Base-by-base conservation (phyloP, 2,888 invertebrate genomes). In the Drosophila robusta region DNA sequence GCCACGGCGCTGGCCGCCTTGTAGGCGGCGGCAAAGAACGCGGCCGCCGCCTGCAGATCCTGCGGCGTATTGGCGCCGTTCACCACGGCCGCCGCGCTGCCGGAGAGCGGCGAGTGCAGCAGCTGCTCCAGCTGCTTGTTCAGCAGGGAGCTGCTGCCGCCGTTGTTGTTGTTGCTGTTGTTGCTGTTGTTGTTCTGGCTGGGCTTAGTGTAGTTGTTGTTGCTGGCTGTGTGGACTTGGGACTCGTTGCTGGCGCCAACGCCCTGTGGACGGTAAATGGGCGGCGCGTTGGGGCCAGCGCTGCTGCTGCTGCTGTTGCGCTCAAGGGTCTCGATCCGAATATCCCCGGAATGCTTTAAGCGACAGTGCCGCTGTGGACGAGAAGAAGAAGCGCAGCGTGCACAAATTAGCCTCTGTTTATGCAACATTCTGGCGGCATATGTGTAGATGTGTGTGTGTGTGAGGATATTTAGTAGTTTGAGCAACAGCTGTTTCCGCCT, bases 331-430 rank as follows among this genome's bases (percentile, higher is more conserved):
- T 94, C 93, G 75, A 96, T 95, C 91, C 95, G 94, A 86, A 96
- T 95, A 83, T 95, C 94, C 80, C 96, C 96, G 89, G 95, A 95
- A 92, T 96, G 96, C 92, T 96, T 96, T 93, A 96, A 93, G 70
- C 96, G 95, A 92, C 96, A 96, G 89, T 96, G 96, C 90, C 96
- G 95, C 96, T 96, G 92, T 83, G 56, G 46, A 54, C 29, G 44
- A 49, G 7, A 68, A 52, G 38, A 49, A 49, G 6, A 7, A 18
- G 14, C 39, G 16, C 22, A 1, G 22, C 11, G 42, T 56, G 36
- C 22, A 39, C 3, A 39, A 24, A 76, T 70, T 68, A 67, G 63
- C 29, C 3, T 7, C 32, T 38, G 22, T 49, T 44, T 18, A 45
- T 56, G 12, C 29, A 14, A 41, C 7, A 32, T 11, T 18, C 9